phyloP scores from a whole-genome alignment of 2,888 invertebrate genomes.

The Diarsia dahlii region DNA sequence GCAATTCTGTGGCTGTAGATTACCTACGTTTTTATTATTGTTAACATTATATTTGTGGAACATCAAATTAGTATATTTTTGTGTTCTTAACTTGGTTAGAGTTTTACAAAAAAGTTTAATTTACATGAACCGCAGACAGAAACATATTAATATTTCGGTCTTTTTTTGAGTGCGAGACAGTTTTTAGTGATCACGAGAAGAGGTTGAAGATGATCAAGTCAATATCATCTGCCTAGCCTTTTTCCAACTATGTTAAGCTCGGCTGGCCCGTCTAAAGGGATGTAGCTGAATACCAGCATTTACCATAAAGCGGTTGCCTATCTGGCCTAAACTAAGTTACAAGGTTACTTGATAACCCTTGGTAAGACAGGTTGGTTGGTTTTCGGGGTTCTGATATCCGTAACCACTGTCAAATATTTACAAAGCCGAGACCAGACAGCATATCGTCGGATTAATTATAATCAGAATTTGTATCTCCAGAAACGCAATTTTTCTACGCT shows the following conservation, averaged over 20 bases:
- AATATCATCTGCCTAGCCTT: neutral
- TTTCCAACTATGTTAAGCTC: neutral
- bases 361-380: neutral
- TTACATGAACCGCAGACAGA: constrained; percentile 5
- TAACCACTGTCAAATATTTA: neutral
- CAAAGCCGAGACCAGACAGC: neutral
- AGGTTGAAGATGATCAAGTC: neutral
- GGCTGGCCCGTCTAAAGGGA: neutral
- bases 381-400: neutral
- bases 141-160: neutral
- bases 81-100: neutral
- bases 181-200: neutral
- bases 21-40: constrained; percentile 54
- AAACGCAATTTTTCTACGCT: too few species aligned
- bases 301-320: neutral
- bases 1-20: constrained; percentile 42
- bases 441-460: neutral
- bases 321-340: neutral
- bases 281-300: neutral
- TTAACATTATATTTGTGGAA: constrained; percentile 52
- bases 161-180: neutral
- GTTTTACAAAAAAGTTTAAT: neutral
- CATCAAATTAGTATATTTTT: constrained; percentile 27
- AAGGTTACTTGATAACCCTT: neutral
- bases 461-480: too few species aligned